Evolutionary conservation across 2,113 vertebrate species (phyloP).

Genomic region (Opisthocomus hoazin): DNA sequence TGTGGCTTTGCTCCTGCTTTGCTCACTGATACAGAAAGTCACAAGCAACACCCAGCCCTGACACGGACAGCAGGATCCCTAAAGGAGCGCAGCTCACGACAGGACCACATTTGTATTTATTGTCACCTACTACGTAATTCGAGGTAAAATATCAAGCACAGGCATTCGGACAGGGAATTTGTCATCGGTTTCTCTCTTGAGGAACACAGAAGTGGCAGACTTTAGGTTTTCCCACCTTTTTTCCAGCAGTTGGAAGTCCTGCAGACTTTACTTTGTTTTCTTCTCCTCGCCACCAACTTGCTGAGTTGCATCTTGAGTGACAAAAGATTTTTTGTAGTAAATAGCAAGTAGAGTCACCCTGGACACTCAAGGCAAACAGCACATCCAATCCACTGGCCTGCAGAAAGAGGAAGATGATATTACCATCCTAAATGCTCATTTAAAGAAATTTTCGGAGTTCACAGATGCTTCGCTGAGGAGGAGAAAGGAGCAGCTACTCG

Average conservation of each 20-base stretch:
- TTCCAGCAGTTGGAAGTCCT: neutral
- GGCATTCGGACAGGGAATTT: neutral
- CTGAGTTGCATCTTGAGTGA: neutral
- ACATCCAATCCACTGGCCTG: neutral
- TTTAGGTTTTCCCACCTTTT: neutral
- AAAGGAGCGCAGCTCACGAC: neutral
- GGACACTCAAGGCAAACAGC: neutral
- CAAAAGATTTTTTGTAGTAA: neutral
- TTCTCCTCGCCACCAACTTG: neutral
- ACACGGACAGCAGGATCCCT: neutral
- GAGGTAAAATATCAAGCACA: neutral
- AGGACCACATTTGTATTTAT: neutral
- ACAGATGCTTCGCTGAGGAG: neutral
- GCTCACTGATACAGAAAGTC: neutral
- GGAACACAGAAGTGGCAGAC: neutral
- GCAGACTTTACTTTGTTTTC: neutral
- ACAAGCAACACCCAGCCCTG: neutral
- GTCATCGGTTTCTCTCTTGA: neutral
- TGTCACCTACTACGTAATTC: neutral
- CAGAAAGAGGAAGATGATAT: neutral
- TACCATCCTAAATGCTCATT: neutral
- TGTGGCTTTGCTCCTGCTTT: neutral
- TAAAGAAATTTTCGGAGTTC: neutral
- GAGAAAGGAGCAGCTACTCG: neutral
- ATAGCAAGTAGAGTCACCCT: neutral